Evolutionary conservation across 2,113 vertebrate species (phyloP).

Genomic region (Xiphophorus maculatus): DNA sequence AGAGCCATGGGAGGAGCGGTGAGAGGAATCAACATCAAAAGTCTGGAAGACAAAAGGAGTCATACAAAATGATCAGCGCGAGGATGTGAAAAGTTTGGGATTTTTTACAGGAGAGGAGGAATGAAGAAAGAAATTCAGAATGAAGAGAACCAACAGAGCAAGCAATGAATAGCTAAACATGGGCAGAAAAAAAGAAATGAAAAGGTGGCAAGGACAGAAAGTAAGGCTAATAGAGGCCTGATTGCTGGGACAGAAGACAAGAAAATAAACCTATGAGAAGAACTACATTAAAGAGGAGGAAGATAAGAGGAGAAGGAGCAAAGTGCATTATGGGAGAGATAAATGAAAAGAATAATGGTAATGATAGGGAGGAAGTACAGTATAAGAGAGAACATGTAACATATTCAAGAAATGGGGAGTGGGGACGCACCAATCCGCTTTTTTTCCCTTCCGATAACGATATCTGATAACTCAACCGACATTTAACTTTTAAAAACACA

Average conservation of each 20-base stretch:
- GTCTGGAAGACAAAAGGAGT: background rate
- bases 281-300: background rate
- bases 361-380: too few species aligned
- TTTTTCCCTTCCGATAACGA: too few species aligned
- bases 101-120: background rate
- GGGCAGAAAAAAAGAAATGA: too few species aligned
- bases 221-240: background rate
- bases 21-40: constrained; percentile 5
- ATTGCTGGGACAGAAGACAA: background rate
- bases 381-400: background rate
- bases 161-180: background rate
- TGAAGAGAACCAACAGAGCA: background rate
- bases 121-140: background rate
- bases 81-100: background rate
- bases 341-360: too few species aligned
- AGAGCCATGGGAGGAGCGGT: background rate
- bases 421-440: too few species aligned
- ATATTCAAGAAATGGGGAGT: background rate
- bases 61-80: constrained; percentile 15
- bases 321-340: too few species aligned
- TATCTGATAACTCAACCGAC: too few species aligned
- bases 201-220: too few species aligned
- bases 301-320: background rate
- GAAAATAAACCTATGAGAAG: background rate
- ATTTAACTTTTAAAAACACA: too few species aligned